Evolutionary conservation across 1,140 invertebrate species (phyloP).

Genomic region (Pseudachorutes palmiensis): DNA sequence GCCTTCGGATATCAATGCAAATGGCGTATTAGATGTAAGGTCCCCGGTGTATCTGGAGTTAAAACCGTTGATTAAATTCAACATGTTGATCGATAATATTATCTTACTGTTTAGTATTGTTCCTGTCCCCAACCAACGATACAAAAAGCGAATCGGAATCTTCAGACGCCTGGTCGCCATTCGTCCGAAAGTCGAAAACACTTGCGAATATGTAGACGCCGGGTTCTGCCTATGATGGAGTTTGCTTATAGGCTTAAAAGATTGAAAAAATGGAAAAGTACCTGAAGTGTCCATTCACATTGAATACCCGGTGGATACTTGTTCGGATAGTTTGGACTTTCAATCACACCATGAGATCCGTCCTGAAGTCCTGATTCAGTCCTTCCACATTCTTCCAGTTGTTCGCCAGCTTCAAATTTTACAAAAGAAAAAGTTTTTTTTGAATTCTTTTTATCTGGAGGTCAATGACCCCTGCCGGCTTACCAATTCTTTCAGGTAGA

Average conservation of each 20-base stretch:
- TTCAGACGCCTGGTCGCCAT: not conserved
- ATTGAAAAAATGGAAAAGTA: no score
- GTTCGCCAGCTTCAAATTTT: not conserved
- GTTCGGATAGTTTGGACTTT: constrained; percentile 16
- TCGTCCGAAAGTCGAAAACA: constrained; percentile 15
- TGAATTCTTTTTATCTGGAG: not conserved
- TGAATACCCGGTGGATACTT: not conserved
- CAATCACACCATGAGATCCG: constrained; percentile 12
- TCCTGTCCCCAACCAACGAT: not conserved
- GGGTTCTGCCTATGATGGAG: constrained; percentile 1
- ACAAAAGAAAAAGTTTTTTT: not conserved
- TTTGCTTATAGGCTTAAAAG: no score
- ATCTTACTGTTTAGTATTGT: constrained; percentile 9
- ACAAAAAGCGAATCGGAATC: constrained; percentile 3
- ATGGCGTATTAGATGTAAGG: constrained; percentile 9
- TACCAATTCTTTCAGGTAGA: not conserved
- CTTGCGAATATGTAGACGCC: not conserved
- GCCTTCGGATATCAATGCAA: not conserved
- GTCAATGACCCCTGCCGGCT: not conserved
- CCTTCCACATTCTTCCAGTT: not conserved
- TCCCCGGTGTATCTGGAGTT: constrained; percentile 15
- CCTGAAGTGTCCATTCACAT: constrained; percentile 13
- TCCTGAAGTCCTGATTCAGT: not conserved
- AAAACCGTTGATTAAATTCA: not conserved
- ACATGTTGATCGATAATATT: not conserved